Conservation (phyloP, 2,888 invertebrate species). For the Trisateles emortualis region DNA sequence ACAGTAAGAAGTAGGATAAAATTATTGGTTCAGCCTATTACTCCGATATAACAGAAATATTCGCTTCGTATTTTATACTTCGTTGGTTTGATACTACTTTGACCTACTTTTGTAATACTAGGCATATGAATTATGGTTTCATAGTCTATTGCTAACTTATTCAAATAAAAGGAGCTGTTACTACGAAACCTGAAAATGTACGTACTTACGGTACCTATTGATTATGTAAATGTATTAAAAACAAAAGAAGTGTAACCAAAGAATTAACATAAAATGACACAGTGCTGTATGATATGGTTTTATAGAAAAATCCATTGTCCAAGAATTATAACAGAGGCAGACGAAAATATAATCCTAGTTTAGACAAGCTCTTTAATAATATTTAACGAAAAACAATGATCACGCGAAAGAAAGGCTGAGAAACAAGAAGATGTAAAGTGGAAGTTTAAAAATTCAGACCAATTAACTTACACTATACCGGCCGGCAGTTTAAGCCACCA, state of each 20-base stretch:
- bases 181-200: background rate
- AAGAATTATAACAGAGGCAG: too few relatives aligned
- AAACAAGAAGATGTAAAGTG: conserved; percentile 1
- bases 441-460: conserved; percentile 11
- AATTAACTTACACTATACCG: conserved; percentile 25
- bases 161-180: conserved; percentile 9
- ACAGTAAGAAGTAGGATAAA: background rate
- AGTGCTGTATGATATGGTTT: too few relatives aligned
- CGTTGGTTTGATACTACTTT: conserved; percentile 9
- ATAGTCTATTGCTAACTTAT: conserved; percentile 11
- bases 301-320: too few relatives aligned
- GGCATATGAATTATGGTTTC: conserved; percentile 16
- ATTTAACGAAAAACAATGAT: background rate
- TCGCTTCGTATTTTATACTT: conserved; percentile 6
- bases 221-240: too few relatives aligned
- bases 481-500: conserved; percentile 24
- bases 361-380: too few relatives aligned
- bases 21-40: background rate
- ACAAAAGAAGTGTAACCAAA: too few relatives aligned
- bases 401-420: background rate
- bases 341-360: too few relatives aligned
- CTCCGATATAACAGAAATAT: conserved; percentile 4
- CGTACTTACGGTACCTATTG: background rate
- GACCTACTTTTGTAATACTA: conserved; percentile 18
- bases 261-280: too few relatives aligned